Evolutionary conservation across 2,113 vertebrate species (phyloP), one percentile per base, ranked within the genome.

Genomic region (Calypte anna): DNA sequence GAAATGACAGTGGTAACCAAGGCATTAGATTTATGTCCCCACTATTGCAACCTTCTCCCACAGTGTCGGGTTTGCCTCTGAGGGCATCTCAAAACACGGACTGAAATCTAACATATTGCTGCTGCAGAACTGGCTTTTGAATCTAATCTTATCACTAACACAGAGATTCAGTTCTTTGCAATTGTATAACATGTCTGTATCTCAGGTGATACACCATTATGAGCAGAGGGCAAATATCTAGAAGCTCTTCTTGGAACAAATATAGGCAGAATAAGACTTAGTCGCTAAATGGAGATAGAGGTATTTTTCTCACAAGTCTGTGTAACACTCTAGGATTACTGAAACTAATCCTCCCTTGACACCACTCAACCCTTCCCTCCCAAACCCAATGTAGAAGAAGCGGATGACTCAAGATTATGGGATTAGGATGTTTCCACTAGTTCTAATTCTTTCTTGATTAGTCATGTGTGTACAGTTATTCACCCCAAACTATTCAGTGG

Each of bases 391-490:
- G 38, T 8, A 86, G 50, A 53, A 91, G 57, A 75, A 69, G 64
- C 21, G 30, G 31, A 59, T 54, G 46, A 84, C 43, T 58, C 33
- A 40, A 75, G 75, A 95, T 94, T 93, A 94, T 17, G 30, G 86
- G 67, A 84, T 91, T 86, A 69, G 31, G 24, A 54, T 67, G 58
- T 63, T 90, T 70, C 28, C 44, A 88, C 61, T 59, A 53, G 61
- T 76, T 83, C 94, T 97, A 94, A 96, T 86, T 88, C 90, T 64
- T 90, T 77, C 76, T 64, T 62, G 62, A 68, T 73, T 68, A 58
- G 54, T 46, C 76, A 69, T 3, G 46, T 90, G 24, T 27, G 30
- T 69, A 94, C 54, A 24, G 53, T 48, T 62, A 69, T 38, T 66
- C 66, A 66, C 54, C 46, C 59, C 69, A 57, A 94, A 74, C 58